phyloP scores from a whole-genome alignment of 2,888 invertebrate species.

The Prionchulus punctatus region DNA sequence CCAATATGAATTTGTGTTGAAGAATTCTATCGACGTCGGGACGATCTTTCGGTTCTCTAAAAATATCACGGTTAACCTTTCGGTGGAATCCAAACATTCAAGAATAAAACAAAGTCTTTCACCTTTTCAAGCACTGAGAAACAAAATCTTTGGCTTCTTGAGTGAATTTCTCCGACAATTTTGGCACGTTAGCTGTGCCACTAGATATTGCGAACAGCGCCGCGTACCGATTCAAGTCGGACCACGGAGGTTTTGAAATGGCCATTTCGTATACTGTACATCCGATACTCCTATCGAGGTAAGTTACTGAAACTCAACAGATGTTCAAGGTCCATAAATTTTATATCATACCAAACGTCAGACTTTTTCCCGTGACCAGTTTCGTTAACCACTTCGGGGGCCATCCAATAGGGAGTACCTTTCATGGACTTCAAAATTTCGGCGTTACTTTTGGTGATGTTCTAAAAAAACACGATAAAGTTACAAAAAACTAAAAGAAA shows the following conservation, averaged over 20 bases:
- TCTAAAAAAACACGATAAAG: background rate
- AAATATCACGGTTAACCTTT: too few species aligned
- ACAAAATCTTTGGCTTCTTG: background rate
- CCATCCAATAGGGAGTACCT: conserved; percentile 37
- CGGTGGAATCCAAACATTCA: background rate
- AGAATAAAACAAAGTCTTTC: background rate
- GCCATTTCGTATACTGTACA: background rate
- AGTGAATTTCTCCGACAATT: background rate
- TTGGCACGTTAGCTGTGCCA: background rate
- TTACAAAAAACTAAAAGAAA: background rate
- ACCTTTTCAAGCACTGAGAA: background rate
- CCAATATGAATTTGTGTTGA: background rate
- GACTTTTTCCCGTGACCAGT: conserved; percentile 34
- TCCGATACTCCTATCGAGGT: background rate
- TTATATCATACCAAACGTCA: conserved; percentile 31
- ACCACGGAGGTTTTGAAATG: background rate
- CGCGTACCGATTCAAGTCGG: background rate
- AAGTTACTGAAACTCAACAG: background rate
- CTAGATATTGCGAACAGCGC: background rate
- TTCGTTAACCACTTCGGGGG: conserved; percentile 36
- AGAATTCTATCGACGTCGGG: background rate
- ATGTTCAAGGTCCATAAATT: background rate
- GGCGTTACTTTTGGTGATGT: conserved; percentile 18
- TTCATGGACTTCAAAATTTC: conserved; percentile 25
- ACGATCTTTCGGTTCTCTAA: background rate